Conservation (phyloP, 2,888 invertebrate species). For the Drosophila parthenogenetica region DNA sequence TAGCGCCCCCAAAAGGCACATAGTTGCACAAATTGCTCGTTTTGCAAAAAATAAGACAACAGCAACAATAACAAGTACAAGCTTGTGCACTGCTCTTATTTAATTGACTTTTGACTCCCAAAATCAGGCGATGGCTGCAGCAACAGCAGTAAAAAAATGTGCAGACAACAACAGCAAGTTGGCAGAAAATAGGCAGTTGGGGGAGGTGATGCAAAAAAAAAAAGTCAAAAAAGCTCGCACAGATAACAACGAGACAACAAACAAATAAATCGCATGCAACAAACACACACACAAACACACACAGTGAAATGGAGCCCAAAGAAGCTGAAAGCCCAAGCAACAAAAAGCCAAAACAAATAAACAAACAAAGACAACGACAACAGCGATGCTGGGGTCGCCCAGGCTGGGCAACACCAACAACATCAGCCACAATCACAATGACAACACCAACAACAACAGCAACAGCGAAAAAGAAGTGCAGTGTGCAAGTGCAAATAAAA, state of each 20-base stretch:
- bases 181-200: conserved; percentile 9
- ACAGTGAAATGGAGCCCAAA: conserved; percentile 41
- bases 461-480: conserved; percentile 54
- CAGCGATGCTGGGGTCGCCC: conserved; percentile 51
- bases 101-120: conserved; percentile 84
- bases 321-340: conserved; percentile 44
- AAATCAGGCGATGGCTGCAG: conserved; percentile 66
- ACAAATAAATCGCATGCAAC: conserved; percentile 77
- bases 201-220: conserved; percentile 23
- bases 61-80: conserved; percentile 64
- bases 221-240: conserved; percentile 57
- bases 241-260: conserved; percentile 81
- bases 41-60: conserved; percentile 49
- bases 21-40: conserved; percentile 74
- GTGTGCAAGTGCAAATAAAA: conserved; percentile 78
- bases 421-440: conserved; percentile 18
- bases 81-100: conserved; percentile 83
- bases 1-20: conserved; percentile 62
- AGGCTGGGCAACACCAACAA: conserved; percentile 55
- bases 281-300: conserved; percentile 33
- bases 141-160: conserved; percentile 29
- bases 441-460: conserved; percentile 23
- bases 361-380: conserved; percentile 63
- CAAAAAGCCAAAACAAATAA: conserved; percentile 66
- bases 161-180: conserved; percentile 33